These are phyloP conservation scores for Machaerirhynchus nigripectus DNA, from an alignment of 2,113 vertebrate genomes.

Conservation along the genomic window DNA sequence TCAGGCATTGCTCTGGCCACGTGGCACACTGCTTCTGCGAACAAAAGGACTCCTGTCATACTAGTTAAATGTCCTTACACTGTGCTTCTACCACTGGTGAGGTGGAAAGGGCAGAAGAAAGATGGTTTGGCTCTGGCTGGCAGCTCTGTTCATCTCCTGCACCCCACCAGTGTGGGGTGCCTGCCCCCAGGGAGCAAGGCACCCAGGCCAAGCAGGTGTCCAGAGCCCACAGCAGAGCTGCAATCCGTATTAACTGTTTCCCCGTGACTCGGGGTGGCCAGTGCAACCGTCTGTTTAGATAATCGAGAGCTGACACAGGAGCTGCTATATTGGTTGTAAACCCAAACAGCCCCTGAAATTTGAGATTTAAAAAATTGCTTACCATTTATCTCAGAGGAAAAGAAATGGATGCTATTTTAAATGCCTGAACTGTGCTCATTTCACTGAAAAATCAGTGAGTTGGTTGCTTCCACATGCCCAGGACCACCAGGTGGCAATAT, in stretches of 20 bases:
- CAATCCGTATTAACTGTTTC: not conserved
- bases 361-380: not conserved
- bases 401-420: not conserved
- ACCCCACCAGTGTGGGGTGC: rapidly evolving
- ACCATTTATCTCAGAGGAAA: not conserved
- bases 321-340: not conserved
- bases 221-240: not conserved
- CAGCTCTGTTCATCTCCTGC: not conserved
- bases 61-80: not conserved
- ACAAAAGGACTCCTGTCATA: not conserved
- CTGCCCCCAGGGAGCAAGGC: not conserved
- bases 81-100: rapidly evolving
- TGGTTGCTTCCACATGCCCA: not conserved
- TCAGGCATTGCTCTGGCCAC: rapidly evolving
- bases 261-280: too few species aligned
- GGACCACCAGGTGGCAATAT: constrained; percentile 55
- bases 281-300: not conserved
- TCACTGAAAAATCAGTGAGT: not conserved
- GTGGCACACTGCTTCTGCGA: not conserved
- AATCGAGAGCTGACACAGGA: not conserved
- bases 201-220: not conserved
- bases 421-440: not conserved
- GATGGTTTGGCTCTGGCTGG: not conserved
- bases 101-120: not conserved
- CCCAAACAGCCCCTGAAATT: not conserved